Evolutionary conservation across 2,888 invertebrate genomes (phyloP), one percentile per base, ranked within the genome.

Genomic region (Diabrotica balteata): DNA sequence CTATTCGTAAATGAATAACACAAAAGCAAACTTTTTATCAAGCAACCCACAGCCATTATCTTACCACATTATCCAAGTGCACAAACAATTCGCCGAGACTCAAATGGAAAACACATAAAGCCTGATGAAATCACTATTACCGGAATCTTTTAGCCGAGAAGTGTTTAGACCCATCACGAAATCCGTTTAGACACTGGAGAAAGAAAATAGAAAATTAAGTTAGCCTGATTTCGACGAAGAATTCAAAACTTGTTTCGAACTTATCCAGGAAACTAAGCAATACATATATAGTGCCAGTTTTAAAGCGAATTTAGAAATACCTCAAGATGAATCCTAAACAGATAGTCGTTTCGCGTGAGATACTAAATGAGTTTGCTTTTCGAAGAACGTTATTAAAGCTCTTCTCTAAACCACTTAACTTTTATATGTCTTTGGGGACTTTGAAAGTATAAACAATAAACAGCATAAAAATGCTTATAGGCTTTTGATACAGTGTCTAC

Each of bases 241-340:
- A 52, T 60, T 60, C 52, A 45, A 51, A 60, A 60, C 60, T 60
- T 59, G 51, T 59, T 32, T 32, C 59, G 7, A 59, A 59, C 58
- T 58, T 47, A 47, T 58, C 47, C 9, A 11, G 42, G 32, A 59
- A 59, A 50, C 50, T 50, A n/a, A 59, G 59, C 50, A 59, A 59
- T 59, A 50, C 59, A 52, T 60, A 60, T 52, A 59, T 51, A 60
- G 52, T 51, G 17, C 42, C 10, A 43, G 32, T 59, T 50, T 59
- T 59, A 49, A 59, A 7, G 51, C 9, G 45, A 60, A 51, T 60
- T 60, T 51, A 45, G 17, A 60, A 42, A 42, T 44, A 43, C 49
- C 44, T 44, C 11, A 22, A 7, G 52, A 60, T n/a, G 45, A 60
- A 44, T 17, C 44, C 22, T 60, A 52, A 52, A 7, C n/a, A 11